phyloP scores from a whole-genome alignment of 2,888 invertebrate species.

The Campoletis raptor region DNA sequence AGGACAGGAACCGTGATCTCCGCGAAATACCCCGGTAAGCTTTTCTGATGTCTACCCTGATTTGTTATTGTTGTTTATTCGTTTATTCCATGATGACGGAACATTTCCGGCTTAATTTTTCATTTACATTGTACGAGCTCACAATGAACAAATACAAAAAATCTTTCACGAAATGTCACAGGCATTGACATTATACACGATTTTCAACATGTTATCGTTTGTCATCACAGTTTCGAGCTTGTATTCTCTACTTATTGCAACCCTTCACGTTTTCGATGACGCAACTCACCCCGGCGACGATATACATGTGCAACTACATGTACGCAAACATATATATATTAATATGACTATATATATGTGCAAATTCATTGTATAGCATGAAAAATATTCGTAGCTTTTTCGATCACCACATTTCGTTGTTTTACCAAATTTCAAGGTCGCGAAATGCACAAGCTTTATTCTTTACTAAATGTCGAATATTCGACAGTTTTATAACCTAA shows the following conservation, averaged over 20 bases:
- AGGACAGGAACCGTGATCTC: slow-evolving; percentile 90
- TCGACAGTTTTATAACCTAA: neutral
- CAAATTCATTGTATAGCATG: neutral
- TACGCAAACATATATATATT: neutral
- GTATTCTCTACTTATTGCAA: neutral
- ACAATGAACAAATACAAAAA: neutral
- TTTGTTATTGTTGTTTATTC: neutral
- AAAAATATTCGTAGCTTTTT: neutral
- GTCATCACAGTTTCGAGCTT: neutral
- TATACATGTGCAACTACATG: slow-evolving; percentile 8
- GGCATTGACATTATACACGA: neutral
- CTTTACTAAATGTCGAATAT: neutral
- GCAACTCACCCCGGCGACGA: slow-evolving; percentile 67
- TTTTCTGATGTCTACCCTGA: neutral
- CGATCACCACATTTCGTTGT: neutral
- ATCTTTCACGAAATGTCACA: neutral
- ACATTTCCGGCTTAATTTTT: neutral
- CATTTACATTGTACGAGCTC: neutral
- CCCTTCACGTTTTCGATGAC: slow-evolving; percentile 66
- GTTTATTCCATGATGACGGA: neutral
- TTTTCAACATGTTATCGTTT: neutral
- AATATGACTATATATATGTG: neutral
- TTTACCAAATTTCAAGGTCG: neutral
- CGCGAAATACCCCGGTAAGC: slow-evolving; percentile 93
- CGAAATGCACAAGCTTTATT: neutral